Conservation (phyloP, 2,797 vertebrate genomes). For the Lateolabrax maculatus region DNA sequence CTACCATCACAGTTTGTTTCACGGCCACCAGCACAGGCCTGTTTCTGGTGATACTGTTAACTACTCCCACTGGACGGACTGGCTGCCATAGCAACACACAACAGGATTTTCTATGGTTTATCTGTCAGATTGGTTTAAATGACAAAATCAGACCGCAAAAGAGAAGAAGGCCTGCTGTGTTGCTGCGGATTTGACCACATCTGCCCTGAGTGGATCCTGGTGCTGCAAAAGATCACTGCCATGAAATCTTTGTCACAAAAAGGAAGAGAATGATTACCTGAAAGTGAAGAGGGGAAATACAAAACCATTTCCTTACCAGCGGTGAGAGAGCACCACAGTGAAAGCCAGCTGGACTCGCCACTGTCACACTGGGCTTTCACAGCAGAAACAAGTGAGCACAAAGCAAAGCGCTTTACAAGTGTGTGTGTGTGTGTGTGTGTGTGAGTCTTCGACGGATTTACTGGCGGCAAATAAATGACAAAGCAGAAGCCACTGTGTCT, state of each 20-base stretch:
- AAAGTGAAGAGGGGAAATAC: not conserved
- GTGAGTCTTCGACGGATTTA: not conserved
- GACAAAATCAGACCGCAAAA: not conserved
- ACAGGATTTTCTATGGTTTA: not conserved
- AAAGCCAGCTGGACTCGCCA: not conserved
- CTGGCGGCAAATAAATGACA: not conserved
- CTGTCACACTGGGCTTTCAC: not conserved
- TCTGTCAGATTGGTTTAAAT: conserved; percentile 20
- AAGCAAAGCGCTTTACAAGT: not conserved
- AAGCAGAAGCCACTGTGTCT: not conserved
- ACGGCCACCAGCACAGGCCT: not conserved
- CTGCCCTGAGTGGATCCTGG: not conserved
- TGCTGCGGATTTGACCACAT: not conserved
- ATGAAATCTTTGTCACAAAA: not conserved
- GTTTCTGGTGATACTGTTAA: conserved; percentile 1
- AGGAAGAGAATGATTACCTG: not conserved
- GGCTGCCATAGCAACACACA: conserved; percentile 24
- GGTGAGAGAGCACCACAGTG: not conserved
- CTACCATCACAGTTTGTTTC: conserved; percentile 2
- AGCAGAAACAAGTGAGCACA: not conserved
- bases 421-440: too few species aligned
- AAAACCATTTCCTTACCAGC: conserved; percentile 2
- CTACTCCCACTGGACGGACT: conserved; percentile 1
- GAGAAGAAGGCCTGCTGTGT: not conserved
- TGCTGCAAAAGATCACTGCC: too few species aligned